Evolutionary conservation across 2,797 vertebrate genomes (phyloP), one percentile per base, ranked within the genome.

Genomic region (Lacerta bilineata): DNA sequence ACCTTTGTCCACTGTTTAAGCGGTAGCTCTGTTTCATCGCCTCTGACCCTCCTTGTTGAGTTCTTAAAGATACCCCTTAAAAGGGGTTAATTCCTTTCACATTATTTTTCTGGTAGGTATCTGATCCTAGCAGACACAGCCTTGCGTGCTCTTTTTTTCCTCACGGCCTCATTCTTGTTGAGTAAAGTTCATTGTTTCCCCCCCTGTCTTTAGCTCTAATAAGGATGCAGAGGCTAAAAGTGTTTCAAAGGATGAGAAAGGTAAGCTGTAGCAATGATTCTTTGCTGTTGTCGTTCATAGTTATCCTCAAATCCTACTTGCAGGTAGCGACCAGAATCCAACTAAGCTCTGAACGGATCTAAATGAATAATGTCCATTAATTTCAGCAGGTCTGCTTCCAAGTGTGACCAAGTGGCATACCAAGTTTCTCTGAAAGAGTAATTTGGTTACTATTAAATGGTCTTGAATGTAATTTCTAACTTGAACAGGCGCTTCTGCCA

Each of bases 231-330:
- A 98, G 93, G 90, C 88, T 94, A 98, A 98, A 93, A 91, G 94
- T 0, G 85, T 97, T 84, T 85, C 97, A 82, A 99, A 98, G 89
- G 98, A 99, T 92, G 98, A 99, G 84, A 99, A 98, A 97, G 97
- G 99, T 99, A 92, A 77, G 97, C 66, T 74, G 50, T 55, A 55
- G 15, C 50, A 15, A 55, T 1, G 50, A 55, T 55, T 55, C 13
- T 55, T 55, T 55, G 50, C 13, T 15, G 50, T 55, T 1, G 50
- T 55, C 13, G 0, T 55, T 55, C 50, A 55, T 55, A 55, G 50
- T 55, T 55, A 15, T 4, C 50, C 50, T 55, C 50, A 15, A 1
- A 15, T 55, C 50, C 50, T 55, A 15, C 50, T 15, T 55, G 13
- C 13, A 55, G 50, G 13, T 55, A 55, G 50, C 1, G 13, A 55